phyloP scores from a whole-genome alignment of 2,888 invertebrate genomes.

The Pinctada fucata region DNA sequence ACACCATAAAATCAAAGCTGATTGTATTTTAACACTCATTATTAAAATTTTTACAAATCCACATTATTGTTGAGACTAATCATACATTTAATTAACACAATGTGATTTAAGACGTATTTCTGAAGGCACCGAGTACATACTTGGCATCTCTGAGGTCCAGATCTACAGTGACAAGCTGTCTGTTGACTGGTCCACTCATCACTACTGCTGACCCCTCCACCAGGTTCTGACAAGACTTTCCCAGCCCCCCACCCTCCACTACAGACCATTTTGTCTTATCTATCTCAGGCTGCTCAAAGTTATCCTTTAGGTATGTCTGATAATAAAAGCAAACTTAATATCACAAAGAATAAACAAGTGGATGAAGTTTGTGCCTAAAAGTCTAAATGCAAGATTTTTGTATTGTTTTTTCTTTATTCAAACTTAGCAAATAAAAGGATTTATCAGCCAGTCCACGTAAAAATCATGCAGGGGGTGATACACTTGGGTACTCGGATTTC shows the following conservation, averaged over 20 bases:
- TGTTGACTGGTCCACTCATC: slow-evolving; percentile 67
- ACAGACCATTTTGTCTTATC: slow-evolving; percentile 69
- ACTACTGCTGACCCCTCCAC: slow-evolving; percentile 71
- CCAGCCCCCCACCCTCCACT: slow-evolving; percentile 72
- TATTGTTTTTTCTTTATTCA: too few relatives aligned
- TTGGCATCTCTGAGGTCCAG: slow-evolving; percentile 75
- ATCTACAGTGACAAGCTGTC: slow-evolving; percentile 70
- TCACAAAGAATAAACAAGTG: too few relatives aligned
- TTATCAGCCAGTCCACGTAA: too few relatives aligned
- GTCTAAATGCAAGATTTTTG: too few relatives aligned
- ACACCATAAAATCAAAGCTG: too few relatives aligned
- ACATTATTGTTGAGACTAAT: too few relatives aligned
- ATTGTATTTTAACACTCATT: too few relatives aligned
- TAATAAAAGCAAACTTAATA: not conserved
- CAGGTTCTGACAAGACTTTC: slow-evolving; percentile 65
- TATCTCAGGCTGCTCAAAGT: slow-evolving; percentile 63
- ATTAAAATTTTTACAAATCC: too few relatives aligned
- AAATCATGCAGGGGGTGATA: too few relatives aligned
- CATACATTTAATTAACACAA: not conserved
- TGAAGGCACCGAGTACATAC: slow-evolving; percentile 50
- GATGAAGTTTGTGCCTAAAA: too few relatives aligned
- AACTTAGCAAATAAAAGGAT: too few relatives aligned
- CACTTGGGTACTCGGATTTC: too few relatives aligned
- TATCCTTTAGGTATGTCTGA: slow-evolving; percentile 73
- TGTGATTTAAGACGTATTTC: not conserved